Base-by-base conservation (phyloP, 2,888 invertebrate species). In the Tetropium fuscum region DNA sequence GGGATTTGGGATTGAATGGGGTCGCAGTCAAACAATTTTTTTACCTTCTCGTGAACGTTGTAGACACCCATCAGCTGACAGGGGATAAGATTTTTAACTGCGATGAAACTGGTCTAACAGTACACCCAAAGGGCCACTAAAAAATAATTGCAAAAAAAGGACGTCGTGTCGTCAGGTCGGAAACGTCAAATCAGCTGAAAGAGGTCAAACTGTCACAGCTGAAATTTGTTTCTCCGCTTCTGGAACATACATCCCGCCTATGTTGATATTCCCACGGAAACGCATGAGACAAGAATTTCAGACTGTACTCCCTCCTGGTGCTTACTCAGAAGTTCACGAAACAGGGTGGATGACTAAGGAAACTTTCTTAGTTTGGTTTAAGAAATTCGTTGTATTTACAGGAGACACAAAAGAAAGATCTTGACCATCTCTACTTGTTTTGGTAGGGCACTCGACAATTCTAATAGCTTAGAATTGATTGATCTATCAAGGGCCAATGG, bases 1-100 rank as follows among this genome's bases (percentile, higher is more conserved):
- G n/a, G n/a, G 68, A 66, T 1, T 66, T 70, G 4, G 65, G 66
- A 36, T 77, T 77, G 54, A 77, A 76, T 49, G 40, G 48, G 49
- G 53, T 45, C n/a, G 74, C 70, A 54, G 71, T 75, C 2, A 32
- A 61, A 11, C 25, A 11, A 6, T 74, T 75, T 58, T 74, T 67
- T 43, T 44, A 2, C 16, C 41, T 53, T 10, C 19, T 53, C 20
- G 20, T 5, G 16, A 25, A 53, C 1, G 20, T 25, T 25, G 40
- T 54, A 8, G 15, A 44, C 20, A 19, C n/a, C 3, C 25, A 54
- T 34, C 4, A 54, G 43, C 18, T 54, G 2, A 45, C 45, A 6
- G 44, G 34, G 10, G 54, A 44, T 16, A 44, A 22, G 22, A 44
- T 43, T 30, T 54, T 41, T 43, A 54, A 54, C 32, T 54, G 54